Evolutionary conservation across 2,113 vertebrate species (phyloP).

Genomic region (Centropus bengalensis): DNA sequence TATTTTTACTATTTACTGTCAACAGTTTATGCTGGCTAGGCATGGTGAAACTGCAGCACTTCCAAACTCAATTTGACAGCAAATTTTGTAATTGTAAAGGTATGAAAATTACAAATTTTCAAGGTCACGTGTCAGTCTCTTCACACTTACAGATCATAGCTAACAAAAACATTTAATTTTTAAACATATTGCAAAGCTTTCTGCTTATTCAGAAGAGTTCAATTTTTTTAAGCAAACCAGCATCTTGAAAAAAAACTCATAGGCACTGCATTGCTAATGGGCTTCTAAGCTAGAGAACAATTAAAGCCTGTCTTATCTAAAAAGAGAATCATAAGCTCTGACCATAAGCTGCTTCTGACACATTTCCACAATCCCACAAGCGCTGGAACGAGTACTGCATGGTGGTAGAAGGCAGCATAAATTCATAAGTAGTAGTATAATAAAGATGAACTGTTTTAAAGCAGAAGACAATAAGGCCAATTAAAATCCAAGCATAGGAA

Average conservation of each 20-base stretch:
- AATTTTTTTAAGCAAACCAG: background rate
- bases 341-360: background rate
- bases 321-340: background rate
- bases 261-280: slow-evolving; percentile 24
- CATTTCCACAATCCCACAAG: background rate
- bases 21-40: background rate
- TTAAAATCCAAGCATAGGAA: slow-evolving; percentile 43
- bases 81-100: background rate
- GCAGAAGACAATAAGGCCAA: background rate
- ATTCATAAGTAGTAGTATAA: background rate
- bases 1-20: background rate
- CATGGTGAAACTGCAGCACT: background rate
- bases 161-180: background rate
- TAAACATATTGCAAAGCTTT: background rate
- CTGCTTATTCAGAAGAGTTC: background rate
- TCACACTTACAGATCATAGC: background rate
- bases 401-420: background rate
- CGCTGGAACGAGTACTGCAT: background rate
- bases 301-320: background rate
- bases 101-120: background rate
- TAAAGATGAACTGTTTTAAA: background rate
- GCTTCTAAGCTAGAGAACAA: slow-evolving; percentile 18
- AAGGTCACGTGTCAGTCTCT: background rate
- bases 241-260: slow-evolving; percentile 26
- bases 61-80: background rate